Evolutionary conservation across 2,113 vertebrate genomes (phyloP).

Genomic region (Galeopterus variegatus): DNA sequence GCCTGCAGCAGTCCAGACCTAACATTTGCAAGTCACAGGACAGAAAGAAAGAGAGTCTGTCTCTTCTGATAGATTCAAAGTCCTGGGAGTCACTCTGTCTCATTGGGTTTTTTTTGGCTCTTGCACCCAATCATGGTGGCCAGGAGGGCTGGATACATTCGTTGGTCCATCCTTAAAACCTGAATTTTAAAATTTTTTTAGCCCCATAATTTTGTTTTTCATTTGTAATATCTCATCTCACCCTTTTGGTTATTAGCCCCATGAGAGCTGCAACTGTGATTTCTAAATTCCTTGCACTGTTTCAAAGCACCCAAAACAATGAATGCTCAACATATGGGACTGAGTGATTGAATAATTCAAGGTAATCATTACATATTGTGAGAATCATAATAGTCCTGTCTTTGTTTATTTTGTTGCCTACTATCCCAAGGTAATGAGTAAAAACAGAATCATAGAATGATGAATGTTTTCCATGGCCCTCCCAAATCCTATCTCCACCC

Average conservation of each 20-base stretch:
- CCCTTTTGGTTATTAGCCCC: not conserved
- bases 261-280: not conserved
- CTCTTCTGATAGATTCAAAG: not conserved
- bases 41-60: not conserved
- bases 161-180: not conserved
- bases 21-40: not conserved
- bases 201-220: not conserved
- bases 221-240: not conserved
- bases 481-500: not conserved
- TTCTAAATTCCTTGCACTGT: slow-evolving; percentile 45
- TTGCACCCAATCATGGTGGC: not conserved
- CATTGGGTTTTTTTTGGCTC: not conserved
- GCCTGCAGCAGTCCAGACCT: not conserved
- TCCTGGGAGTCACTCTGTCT: not conserved
- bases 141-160: not conserved
- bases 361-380: not conserved
- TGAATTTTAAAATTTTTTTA: not conserved
- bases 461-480: not conserved
- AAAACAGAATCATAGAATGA: not conserved
- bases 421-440: not conserved
- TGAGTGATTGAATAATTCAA: not conserved
- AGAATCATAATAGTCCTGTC: not conserved
- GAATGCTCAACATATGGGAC: not conserved
- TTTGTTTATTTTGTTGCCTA: not conserved
- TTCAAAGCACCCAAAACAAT: slow-evolving; percentile 29